Base-by-base conservation (phyloP, 2,888 invertebrate genomes). In the Bedellia somnulentella region DNA sequence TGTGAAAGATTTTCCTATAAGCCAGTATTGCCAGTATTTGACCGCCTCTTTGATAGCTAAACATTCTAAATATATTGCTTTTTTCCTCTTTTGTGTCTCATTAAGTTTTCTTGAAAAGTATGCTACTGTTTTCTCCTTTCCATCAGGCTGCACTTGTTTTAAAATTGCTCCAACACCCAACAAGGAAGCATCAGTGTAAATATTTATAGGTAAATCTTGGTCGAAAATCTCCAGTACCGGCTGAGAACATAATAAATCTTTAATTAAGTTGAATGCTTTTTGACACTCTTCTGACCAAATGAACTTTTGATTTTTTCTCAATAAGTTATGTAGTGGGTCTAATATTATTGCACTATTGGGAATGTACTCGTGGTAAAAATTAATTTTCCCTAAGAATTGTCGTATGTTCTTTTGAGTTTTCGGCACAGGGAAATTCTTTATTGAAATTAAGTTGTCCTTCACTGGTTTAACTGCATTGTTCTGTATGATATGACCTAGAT, bases 1-100 rank as follows among this genome's bases (percentile, higher is more conserved):
- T n/a, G 35, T 40, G 30, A 43, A 43, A 26, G 3, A 4, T 27
- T 18, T 39, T 5, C 40, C 41, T 17, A 42, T 41, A 10, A 42
- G 24, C 38, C 29, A 35, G 11, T 2, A 43, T 16, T 8, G 30
- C 32, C 38, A 35, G 38, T 40, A n/a, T n/a, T n/a, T n/a, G n/a
- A n/a, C n/a, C n/a, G n/a, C n/a, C n/a, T n/a, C n/a, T n/a, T n/a
- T n/a, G n/a, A n/a, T n/a, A n/a, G n/a, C n/a, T n/a, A n/a, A n/a
- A n/a, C n/a, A n/a, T n/a, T n/a, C n/a, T n/a, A 35, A 12, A 18
- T 37, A 39, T 8, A 36, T 33, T 8, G 36, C 38, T 15, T 38
- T 38, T 17, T 35, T 38, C 15, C 24, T 36, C 12, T 34, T 35
- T 33, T 37, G 35, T 8, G 27, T 15, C n/a, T 32, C 26, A 34